Evolutionary conservation across 2,888 invertebrate genomes (phyloP).

Genomic region (Callyntrura sp.): DNA sequence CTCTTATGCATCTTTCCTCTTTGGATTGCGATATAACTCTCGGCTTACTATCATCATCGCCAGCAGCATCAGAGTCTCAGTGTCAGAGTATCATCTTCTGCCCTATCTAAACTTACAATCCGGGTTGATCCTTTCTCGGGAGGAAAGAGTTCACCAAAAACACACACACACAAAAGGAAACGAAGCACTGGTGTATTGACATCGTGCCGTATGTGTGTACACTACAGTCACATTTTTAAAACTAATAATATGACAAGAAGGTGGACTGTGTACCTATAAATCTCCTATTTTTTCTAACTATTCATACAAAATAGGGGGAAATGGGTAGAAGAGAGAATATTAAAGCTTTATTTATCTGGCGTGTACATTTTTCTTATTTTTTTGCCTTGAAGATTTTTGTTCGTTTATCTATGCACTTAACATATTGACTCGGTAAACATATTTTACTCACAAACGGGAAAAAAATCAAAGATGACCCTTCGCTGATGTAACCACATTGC

Average conservation of each 20-base stretch:
- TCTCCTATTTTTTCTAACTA: too few species aligned
- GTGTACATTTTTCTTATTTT: not conserved
- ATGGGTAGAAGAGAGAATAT: not conserved
- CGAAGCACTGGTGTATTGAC: not conserved
- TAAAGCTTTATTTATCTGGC: constrained; percentile 27
- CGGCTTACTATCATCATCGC: constrained; percentile 12
- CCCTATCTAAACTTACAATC: constrained; percentile 75
- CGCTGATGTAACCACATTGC: not conserved
- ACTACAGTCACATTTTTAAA: not conserved
- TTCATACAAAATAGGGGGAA: too few species aligned
- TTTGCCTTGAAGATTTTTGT: too few species aligned
- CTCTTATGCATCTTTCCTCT: constrained; percentile 9
- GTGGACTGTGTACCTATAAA: too few species aligned
- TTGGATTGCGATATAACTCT: not conserved
- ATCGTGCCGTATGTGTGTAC: not conserved
- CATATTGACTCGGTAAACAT: not conserved
- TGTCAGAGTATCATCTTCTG: not conserved
- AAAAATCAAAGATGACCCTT: not conserved
- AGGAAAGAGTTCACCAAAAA: constrained; percentile 11
- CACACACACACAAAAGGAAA: not conserved
- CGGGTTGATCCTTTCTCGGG: constrained; percentile 81
- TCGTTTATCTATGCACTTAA: not conserved
- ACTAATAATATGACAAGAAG: constrained; percentile 8
- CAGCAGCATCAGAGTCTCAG: too few species aligned
- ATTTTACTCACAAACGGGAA: not conserved